These are phyloP conservation scores for Hofmannophila pseudospretella DNA, from an alignment of 2,888 invertebrate species.

Conservation along the genomic window DNA sequence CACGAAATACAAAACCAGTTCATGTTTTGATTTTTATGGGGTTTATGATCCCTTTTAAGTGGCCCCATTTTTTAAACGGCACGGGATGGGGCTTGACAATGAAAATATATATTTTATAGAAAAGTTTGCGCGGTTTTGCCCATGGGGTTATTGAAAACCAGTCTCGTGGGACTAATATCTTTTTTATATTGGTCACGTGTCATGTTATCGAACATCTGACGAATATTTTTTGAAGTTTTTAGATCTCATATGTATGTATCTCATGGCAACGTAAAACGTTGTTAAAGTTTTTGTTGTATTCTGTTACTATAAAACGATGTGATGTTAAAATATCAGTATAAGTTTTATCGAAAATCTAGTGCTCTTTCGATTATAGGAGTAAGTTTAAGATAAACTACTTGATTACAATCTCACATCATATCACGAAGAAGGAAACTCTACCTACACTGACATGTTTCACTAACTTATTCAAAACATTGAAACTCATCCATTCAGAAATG, in stretches of 20 bases:
- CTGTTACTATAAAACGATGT: no score
- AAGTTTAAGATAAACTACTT: no score
- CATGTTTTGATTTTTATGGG: conserved; percentile 50
- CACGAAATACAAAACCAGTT: conserved; percentile 57
- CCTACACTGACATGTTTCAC: no score
- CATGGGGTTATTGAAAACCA: conserved; percentile 2
- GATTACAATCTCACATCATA: no score
- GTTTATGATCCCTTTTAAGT: conserved; percentile 43
- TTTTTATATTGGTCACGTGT: neutral
- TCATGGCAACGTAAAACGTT: no score
- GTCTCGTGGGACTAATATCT: conserved; percentile 6
- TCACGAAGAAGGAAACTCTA: no score
- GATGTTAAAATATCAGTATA: no score
- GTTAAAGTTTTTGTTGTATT: no score
- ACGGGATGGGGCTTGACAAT: conserved; percentile 25
- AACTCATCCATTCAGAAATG: conserved; percentile 4
- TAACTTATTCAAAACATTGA: neutral
- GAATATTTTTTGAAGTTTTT: neutral
- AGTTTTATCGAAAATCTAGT: no score
- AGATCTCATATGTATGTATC: no score
- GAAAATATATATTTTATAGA: conserved; percentile 24
- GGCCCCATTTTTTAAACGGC: conserved; percentile 40
- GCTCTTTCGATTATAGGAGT: no score
- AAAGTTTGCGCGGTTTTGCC: conserved; percentile 5
- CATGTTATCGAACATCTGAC: neutral